Base-by-base conservation (phyloP, 2,888 invertebrate species). In the Alviniconcha strummeri region DNA sequence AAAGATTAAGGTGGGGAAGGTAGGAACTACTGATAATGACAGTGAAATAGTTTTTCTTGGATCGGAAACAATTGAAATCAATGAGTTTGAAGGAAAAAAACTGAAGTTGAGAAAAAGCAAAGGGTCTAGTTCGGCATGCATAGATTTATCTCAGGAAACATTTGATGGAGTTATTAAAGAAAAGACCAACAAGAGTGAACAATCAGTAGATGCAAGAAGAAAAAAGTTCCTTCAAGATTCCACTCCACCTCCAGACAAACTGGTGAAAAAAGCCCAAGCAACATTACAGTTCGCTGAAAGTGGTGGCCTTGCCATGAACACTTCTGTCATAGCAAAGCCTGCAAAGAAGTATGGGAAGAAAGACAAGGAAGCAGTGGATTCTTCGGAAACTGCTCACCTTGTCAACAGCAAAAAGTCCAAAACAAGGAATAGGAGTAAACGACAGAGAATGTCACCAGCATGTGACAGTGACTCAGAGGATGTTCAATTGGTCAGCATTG, bases 1-100 rank as follows among this genome's bases (percentile, higher is more conserved):
- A 9, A n/a, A 7, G n/a, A 56, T 52, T 8, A 60, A 64, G 8
- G 15, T 78, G 36, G 52, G 6, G 9, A 78, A 64, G 7, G 36
- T 5, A 52, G 15, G 36, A 60, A 60, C 57, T 52, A 17, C 19
- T 55, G n/a, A 54, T 13, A 54, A 13, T 36, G 82, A 77, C 64
- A 77, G 19, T 54, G 82, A 82, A 9, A 82, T 82, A 52, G 69
- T 77, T 13, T 67, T 82, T 9, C 77, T 82, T 19, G 82, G 82
- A 19, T 77, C 82, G 56, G 82, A 82, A 82, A 82, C 82, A 0
- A 67, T 81, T 57, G 75, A 72, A 54, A 13, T 72, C 60, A 74
- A 71, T 9, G 74, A 81, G 11, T 54, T 19, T 55, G 19, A 76
- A 15, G 64, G 5, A 13, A 64, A 19, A 55, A 57, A 57, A 6